Percentiles rank a stretch among this genome's conserved stretches.
Evolutionary conservation across 2,888 invertebrate genomes (phyloP).

Genomic region (Rhagium mordax): DNA sequence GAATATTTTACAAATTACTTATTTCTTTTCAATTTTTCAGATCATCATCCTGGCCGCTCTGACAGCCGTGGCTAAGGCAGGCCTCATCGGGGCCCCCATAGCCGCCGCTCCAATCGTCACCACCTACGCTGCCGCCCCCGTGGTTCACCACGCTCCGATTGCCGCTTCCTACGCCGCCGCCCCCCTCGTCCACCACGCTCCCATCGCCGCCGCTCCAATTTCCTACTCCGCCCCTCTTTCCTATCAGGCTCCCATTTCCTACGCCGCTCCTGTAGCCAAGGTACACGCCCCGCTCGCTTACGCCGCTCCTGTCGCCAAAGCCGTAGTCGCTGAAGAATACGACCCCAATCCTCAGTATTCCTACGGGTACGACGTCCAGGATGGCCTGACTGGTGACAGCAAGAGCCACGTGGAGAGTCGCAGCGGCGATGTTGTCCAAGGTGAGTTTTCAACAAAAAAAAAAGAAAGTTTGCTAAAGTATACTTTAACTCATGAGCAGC

Average conservation of each 20-base stretch:
- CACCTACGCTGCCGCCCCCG: conserved; percentile 57
- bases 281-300: background rate
- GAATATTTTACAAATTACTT: too few relatives aligned
- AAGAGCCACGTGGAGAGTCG: conserved; percentile 77
- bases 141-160: background rate
- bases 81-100: conserved; percentile 42
- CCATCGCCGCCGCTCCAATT: background rate
- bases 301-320: conserved; percentile 11
- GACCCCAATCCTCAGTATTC: conserved; percentile 72
- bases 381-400: conserved; percentile 73
- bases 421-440: conserved; percentile 75
- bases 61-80: conserved; percentile 56
- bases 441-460: background rate
- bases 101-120: background rate
- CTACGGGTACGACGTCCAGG: conserved; percentile 74
- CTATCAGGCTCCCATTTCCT: conserved; percentile 57
- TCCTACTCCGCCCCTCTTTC: conserved; percentile 57
- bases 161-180: conserved; percentile 57
- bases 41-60: conserved; percentile 35
- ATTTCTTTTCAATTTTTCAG: background rate
- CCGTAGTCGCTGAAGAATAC: conserved; percentile 62
- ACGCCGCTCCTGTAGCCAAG: conserved; percentile 53
- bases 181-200: background rate
- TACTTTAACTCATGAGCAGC: too few relatives aligned
- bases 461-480: too few relatives aligned